Base-by-base conservation (phyloP, 2,797 vertebrate species). In the Cirrhinus molitorella region DNA sequence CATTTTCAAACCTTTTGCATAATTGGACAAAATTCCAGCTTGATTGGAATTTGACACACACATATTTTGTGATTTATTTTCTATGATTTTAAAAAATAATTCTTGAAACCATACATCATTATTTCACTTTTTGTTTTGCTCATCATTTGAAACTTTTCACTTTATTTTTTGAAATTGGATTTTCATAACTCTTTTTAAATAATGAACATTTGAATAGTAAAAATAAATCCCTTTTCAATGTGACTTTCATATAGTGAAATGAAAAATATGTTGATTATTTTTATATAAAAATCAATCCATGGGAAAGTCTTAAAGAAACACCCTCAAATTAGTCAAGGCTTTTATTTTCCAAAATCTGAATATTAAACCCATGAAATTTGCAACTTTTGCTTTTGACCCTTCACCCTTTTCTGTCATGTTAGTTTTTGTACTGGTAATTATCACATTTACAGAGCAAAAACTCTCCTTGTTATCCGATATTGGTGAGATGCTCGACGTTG, bases 401-500 rank as follows among this genome's bases (percentile, higher is more conserved):
- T 53, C 43, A 23, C 77, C 65, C 61, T 40, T 25, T 51, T 76
- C 66, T 70, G 74, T 83, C 61, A 70, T 77, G 79, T 88, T 84
- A 49, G 81, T 74, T 85, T 86, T 71, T 68, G 59, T 31, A 57
- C 73, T 61, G 66, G 80, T 79, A 85, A 87, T 87, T 85, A 87
- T 83, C 83, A 67, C 55, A 19, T 85, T 82, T 66, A 75, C 53
- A 49, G 66, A 11, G 37, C 65, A 63, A 86, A 84, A 90, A 88
- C 84, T 83, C 83, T 78, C 84, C 74, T 49, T 57, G 93, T 91
- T 93, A 94, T 89, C 87, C 79, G 92, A 94, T 93, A 85, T 83
- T 76, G 89, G 89, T 85, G 85, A 89, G 92, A 87, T 86, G 86
- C 92, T 84, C 17, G 91, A 89, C 93, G 91, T 93, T 94, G 92